A percentile compares a stretch with the other conserved stretches of the same genome.
Evolutionary conservation across 2,888 invertebrate genomes (phyloP).

Genomic region (Polymixis lichenea): DNA sequence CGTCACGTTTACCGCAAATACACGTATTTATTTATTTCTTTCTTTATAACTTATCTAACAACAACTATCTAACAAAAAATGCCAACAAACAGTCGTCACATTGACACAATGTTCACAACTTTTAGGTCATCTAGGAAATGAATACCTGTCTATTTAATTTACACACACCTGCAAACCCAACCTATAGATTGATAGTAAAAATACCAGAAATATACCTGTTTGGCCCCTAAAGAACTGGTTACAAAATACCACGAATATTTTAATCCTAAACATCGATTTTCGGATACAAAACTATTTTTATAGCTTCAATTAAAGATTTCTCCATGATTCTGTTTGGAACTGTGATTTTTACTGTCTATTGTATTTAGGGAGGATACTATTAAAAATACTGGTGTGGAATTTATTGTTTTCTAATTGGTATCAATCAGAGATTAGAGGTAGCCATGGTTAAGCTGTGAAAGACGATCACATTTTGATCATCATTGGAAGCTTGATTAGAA

Average conservation of each 20-base stretch:
- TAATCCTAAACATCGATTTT: slow-evolving; percentile 20
- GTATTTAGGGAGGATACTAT: slow-evolving; percentile 29
- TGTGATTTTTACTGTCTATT: slow-evolving; percentile 31
- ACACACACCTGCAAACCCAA: slow-evolving; percentile 17
- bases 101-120: background rate
- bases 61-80: no score
- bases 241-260: slow-evolving; percentile 40
- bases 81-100: no score
- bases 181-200: slow-evolving; percentile 3
- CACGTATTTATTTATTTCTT: no score
- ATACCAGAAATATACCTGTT: slow-evolving; percentile 24
- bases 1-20: no score
- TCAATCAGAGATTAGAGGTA: slow-evolving; percentile 7
- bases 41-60: no score
- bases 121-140: slow-evolving; percentile 9
- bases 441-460: slow-evolving; percentile 2
- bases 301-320: slow-evolving; percentile 53
- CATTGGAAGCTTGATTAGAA: background rate
- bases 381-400: slow-evolving; percentile 26
- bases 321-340: slow-evolving; percentile 34
- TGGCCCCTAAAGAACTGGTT: slow-evolving; percentile 36
- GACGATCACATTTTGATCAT: slow-evolving; percentile 9
- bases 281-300: slow-evolving; percentile 50
- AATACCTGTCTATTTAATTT: background rate
- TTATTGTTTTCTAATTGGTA: slow-evolving; percentile 40